Conservation (phyloP, 1,140 invertebrate species). For the Sinella curviseta region DNA sequence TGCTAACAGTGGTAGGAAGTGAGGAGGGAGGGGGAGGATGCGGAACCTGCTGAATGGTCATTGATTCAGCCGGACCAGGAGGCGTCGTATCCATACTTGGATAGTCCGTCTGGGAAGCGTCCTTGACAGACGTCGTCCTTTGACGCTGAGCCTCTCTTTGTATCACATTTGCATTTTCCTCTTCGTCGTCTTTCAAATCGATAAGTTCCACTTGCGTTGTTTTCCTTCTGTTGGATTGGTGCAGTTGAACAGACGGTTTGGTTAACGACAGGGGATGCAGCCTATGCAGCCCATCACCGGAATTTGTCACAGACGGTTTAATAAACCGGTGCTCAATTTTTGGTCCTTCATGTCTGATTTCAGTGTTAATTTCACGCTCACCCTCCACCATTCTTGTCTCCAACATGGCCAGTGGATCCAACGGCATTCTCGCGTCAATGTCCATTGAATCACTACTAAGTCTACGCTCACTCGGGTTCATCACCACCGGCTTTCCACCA, state of each 20-base stretch:
- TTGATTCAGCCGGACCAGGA: neutral
- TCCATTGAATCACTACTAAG: conserved; percentile 16
- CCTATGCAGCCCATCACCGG: neutral
- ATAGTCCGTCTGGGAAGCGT: neutral
- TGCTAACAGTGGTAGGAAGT: neutral
- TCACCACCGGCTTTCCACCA: neutral
- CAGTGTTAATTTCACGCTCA: conserved; percentile 30
- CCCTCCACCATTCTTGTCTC: conserved; percentile 39
- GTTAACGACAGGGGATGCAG: neutral
- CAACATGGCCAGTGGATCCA: conserved; percentile 34
- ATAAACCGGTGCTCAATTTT: conserved; percentile 2
- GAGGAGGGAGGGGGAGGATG: neutral
- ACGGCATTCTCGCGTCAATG: neutral
- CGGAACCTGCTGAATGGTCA: neutral
- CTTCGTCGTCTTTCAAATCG: neutral
- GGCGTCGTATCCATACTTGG: no score
- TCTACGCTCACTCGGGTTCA: neutral
- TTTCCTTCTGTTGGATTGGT: neutral
- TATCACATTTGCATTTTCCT: conserved; percentile 20
- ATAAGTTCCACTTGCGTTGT: neutral
- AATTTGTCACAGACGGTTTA: neutral
- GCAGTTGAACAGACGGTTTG: neutral
- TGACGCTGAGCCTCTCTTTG: neutral
- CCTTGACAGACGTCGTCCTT: neutral
- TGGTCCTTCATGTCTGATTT: neutral